Evolutionary conservation across 2,888 invertebrate genomes (phyloP), one percentile per base, ranked within the genome.

Genomic region (Lepetodrilus schrolli): DNA sequence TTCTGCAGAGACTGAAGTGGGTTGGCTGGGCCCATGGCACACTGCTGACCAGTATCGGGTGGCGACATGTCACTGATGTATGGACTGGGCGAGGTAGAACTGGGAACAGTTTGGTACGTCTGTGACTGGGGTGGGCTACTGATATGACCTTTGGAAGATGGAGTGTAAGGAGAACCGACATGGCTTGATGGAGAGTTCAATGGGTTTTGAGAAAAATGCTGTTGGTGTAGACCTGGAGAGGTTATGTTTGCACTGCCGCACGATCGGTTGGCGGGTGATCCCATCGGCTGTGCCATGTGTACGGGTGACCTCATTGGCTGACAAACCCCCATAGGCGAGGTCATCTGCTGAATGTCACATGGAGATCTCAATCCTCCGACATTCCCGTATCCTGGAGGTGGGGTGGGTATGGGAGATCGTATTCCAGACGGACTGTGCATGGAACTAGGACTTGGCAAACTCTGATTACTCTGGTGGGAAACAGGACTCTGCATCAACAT

Each of bases 1-100:
- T 85, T 86, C 75, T 88, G 84, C 70, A 88, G 78, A 36, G 89
- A 89, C 81, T 85, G 83, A n/a, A 89, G 75, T 13, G 89, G 89
- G 71, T 85, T 85, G 51, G 43, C 73, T 20, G 34, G 47, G 36
- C 66, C 48, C 10, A 30, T 26, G 13, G 21, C 70, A 70, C 43
- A 13, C 37, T 58, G 50, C 5, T 30, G 73, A 43, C 36, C 66
- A 13, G 65, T 17, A 30, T 43, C 43, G 47, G 65, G 38, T 20
- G 17, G 10, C n/a, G 72, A 65, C 50, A 50, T 26, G 26, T 47
- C 43, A 72, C 68, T 70, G 21, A 69, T 26, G 69, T 68, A 72
- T 23, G 65, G 51, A 48, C 23, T 43, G 37, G 68, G 37, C 34
- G 58, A 50, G 38, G 66, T 51, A 72, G 68, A 38, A 17, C 30